phyloP scores from a whole-genome alignment of 1,140 invertebrate genomes.

The Drosophila miranda region DNA sequence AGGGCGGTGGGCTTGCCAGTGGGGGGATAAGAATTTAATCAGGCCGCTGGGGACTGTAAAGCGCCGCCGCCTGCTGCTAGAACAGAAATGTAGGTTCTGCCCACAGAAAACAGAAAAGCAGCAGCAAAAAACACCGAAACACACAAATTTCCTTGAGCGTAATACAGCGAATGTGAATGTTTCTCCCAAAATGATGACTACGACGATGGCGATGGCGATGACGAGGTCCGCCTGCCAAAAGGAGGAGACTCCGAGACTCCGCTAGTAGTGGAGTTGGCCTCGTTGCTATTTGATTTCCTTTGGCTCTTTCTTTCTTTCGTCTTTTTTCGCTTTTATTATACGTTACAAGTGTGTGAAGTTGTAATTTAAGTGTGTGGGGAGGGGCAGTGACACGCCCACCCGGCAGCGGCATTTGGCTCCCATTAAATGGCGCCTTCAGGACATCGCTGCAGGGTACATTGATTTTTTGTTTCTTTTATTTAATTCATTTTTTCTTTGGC shows the following conservation, averaged over 20 bases:
- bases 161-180: conserved; percentile 56
- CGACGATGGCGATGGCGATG: conserved; percentile 60
- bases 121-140: conserved; percentile 7
- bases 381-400: conserved; percentile 63
- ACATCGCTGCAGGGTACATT: conserved; percentile 51
- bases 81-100: conserved; percentile 47
- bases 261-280: conserved; percentile 35
- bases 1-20: background rate
- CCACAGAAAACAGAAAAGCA: conserved; percentile 25
- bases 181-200: conserved; percentile 63
- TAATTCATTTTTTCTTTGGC: background rate
- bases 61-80: conserved; percentile 46
- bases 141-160: conserved; percentile 67
- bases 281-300: conserved; percentile 62
- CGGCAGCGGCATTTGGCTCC: conserved; percentile 39
- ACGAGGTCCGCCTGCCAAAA: conserved; percentile 42
- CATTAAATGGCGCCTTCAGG: conserved; percentile 62
- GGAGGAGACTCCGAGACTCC: background rate
- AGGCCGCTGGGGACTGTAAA: conserved; percentile 79
- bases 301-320: conserved; percentile 27
- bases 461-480: conserved; percentile 49
- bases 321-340: conserved; percentile 61
- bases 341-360: conserved; percentile 79
- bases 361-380: conserved; percentile 70
- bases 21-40: conserved; percentile 70